Evolutionary conservation across 2,113 vertebrate species (phyloP), one percentile per base, ranked within the genome.

Genomic region (Istiophorus platypterus): DNA sequence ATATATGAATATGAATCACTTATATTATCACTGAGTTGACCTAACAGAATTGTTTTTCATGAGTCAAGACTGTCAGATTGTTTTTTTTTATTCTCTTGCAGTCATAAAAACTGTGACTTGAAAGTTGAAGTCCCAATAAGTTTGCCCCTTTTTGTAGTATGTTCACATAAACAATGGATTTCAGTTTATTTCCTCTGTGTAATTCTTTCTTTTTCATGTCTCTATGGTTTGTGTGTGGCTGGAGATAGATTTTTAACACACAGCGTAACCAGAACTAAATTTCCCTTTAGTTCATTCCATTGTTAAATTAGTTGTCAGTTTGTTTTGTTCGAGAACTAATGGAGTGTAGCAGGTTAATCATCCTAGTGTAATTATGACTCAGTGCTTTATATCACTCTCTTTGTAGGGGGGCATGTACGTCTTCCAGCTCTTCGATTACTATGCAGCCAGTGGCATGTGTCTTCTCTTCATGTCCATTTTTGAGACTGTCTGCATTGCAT

Each of bases 391-490:
- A 7, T 80, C 15, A 61, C 29, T 77, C 18, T 85, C 17, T 75
- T 27, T 57, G 13, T 85, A 99, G 97, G 97, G 97, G 0, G 97
- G 97, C 45, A 97, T 99, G 97, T 99, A 99, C 14, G 94, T 99
- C 54, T 99, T 99, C 89, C 97, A 98, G 94, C 95, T 99, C 47
- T 98, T 99, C 79, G 97, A 99, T 90, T 97, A 98, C 92, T 99
- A 99, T 0, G 97, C 97, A 41, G 97, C 97, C 93, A 99, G 97
- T 9, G 97, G 97, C 73, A 99, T 97, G 95, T 98, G 97, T 81
- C 95, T 99, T 31, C 97, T 99, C 68, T 97, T 98, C 64, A 97
- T 98, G 93, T 94, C 97, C 86, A 96, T 98, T 93, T 98, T 99
- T 76, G 97, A 99, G 93, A 96, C 96, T 0, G 89, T 98, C 65